A percentile compares a stretch with the other conserved stretches of the same genome.
Evolutionary conservation across 2,888 invertebrate genomes (phyloP).

Genomic region (Drosophila austrosaltans): DNA sequence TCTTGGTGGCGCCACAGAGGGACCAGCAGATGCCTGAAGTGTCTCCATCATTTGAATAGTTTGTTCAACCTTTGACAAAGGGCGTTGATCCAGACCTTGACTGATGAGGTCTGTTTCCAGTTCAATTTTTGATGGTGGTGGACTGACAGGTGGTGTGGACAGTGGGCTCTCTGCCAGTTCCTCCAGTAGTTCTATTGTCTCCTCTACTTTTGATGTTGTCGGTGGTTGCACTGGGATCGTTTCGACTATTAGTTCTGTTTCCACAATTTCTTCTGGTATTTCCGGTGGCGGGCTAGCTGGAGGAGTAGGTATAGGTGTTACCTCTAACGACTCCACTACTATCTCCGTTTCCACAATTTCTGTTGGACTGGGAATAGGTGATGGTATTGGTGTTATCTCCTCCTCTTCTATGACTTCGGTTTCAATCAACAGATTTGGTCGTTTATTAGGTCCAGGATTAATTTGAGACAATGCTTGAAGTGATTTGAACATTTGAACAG

Average conservation of each 20-base stretch:
- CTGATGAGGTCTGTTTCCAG: background rate
- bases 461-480: background rate
- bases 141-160: background rate
- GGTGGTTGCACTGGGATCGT: background rate
- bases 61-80: background rate
- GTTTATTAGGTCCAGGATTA: conserved; percentile 7
- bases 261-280: background rate
- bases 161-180: background rate
- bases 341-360: conserved; percentile 32
- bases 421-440: conserved; percentile 21
- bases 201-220: background rate
- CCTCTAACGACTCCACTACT: conserved; percentile 16
- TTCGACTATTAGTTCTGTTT: background rate
- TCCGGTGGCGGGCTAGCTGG: conserved; percentile 17
- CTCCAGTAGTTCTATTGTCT: background rate
- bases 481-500: background rate
- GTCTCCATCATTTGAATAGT: conserved; percentile 6
- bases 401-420: background rate
- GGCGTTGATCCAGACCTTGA: conserved; percentile 2
- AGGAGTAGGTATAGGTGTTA: conserved; percentile 26
- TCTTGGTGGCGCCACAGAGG: background rate
- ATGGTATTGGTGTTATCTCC: background rate
- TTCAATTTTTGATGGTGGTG: conserved; percentile 27
- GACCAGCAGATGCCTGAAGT: background rate
- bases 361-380: background rate